Conservation (phyloP, 1,140 invertebrate genomes). For the Diuraphis noxia region DNA sequence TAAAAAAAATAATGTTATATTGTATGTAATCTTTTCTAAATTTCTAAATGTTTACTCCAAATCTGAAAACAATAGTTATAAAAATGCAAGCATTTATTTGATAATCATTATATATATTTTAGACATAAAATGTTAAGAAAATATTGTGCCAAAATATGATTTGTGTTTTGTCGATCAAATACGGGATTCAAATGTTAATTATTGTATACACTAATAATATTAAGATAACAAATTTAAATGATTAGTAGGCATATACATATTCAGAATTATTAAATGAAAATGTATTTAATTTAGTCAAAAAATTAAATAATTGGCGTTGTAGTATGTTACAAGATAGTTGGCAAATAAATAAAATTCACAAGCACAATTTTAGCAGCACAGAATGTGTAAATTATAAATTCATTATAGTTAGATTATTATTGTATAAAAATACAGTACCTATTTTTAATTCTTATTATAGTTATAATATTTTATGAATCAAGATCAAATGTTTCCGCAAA, state of each 20-base stretch:
- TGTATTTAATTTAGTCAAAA: background rate
- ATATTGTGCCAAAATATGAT: background rate
- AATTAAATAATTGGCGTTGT: background rate
- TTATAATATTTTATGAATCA: constrained; percentile 58
- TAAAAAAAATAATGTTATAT: background rate
- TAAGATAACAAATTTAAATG: no score
- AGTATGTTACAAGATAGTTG: background rate
- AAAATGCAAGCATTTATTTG: background rate
- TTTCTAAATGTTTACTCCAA: no score
- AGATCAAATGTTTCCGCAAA: constrained; percentile 53
- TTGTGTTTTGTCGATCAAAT: background rate
- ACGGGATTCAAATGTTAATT: background rate
- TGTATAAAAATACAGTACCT: background rate
- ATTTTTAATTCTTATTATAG: no score
- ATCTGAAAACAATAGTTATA: background rate
- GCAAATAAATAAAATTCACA: background rate
- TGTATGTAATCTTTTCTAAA: background rate
- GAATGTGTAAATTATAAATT: background rate
- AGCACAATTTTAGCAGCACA: background rate
- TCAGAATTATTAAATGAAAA: background rate
- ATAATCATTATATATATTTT: background rate
- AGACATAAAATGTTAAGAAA: background rate
- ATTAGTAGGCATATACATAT: background rate
- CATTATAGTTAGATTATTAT: background rate
- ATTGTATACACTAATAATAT: background rate